These are phyloP conservation scores for Asarcornis scutulata DNA, from an alignment of 2,113 vertebrate species.

Conservation along the genomic window DNA sequence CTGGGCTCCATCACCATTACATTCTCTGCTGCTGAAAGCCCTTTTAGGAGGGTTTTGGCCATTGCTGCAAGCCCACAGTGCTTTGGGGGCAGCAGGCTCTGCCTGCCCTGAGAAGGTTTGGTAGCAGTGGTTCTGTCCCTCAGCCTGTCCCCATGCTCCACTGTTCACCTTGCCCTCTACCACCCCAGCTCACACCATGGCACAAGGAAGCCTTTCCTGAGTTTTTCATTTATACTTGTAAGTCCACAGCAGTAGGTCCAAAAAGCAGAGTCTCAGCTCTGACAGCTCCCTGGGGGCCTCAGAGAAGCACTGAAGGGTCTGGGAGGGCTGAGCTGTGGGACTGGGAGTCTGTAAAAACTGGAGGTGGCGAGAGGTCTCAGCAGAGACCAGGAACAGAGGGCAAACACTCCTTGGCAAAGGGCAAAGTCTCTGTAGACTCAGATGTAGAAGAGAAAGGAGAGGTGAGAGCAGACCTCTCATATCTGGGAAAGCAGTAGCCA, in stretches of 20 bases:
- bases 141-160: too few species aligned
- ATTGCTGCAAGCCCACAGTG: neutral
- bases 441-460: neutral
- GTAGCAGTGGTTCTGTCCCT: neutral
- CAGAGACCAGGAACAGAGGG: neutral
- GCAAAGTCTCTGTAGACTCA: neutral
- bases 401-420: neutral
- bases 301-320: neutral
- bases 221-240: neutral
- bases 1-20: neutral
- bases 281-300: neutral
- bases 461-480: neutral
- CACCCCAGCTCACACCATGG: neutral
- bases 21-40: neutral
- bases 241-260: neutral
- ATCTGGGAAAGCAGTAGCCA: neutral
- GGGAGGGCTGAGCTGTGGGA: neutral
- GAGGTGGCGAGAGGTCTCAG: neutral
- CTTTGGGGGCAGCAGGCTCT: accelerated
- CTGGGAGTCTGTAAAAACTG: neutral
- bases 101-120: neutral
- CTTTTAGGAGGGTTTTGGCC: neutral
- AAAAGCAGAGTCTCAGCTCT: neutral
- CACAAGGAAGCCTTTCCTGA: neutral
- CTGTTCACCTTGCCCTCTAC: neutral